Base-by-base conservation (phyloP, 1,140 invertebrate species). In the Plectrocnemia conspersa region DNA sequence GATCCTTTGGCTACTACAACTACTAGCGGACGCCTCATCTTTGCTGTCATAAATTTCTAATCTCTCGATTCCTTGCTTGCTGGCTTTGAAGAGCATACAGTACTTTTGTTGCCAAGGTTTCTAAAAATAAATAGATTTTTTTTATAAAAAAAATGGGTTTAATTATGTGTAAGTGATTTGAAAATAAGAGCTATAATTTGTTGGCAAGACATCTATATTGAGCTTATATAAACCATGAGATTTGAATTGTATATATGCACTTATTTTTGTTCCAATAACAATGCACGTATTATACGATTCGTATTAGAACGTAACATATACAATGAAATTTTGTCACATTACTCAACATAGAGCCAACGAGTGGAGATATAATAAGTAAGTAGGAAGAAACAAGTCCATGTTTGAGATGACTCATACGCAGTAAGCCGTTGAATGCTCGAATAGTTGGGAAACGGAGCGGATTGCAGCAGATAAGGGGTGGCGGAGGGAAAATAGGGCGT, bases 21-120 rank as follows among this genome's bases (percentile, higher is more conserved):
- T 23, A 64, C 76, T 77, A 68, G 84, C 81, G 27, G 77, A 76
- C 11, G 81, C 67, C 63, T 83, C 82, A 65, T 86, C 83, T 69
- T 85, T 83, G 68, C 75, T 83, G 38, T 91, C 89, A 70, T 86
- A 91, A 58, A 91, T 82, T 77, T 92, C 89, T 24, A 91, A 70
- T 38, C 89, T 75, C 65, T 88, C 85, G 59, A 91, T 85, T 10
- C 89, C 89, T 71, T 84, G 84, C 65, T 88, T 89, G 66, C 88
- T 91, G 23, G 84, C 79, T 72, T 83, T 86, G 61, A 84, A 91
- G 3, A 92, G 68, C 59, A 86, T 77, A 64, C 84, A 88, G 62
- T 82, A 85, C 66, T 84, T 87, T 62, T 83, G 85, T 60, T 86
- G 83, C 85, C 84, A 88, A 9, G 80, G 77, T 83, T 88, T 86